A percentile compares a stretch with the other conserved stretches of the same genome.
Conservation (phyloP, 2,797 vertebrate genomes). For the Sebastolobus alascanus region DNA sequence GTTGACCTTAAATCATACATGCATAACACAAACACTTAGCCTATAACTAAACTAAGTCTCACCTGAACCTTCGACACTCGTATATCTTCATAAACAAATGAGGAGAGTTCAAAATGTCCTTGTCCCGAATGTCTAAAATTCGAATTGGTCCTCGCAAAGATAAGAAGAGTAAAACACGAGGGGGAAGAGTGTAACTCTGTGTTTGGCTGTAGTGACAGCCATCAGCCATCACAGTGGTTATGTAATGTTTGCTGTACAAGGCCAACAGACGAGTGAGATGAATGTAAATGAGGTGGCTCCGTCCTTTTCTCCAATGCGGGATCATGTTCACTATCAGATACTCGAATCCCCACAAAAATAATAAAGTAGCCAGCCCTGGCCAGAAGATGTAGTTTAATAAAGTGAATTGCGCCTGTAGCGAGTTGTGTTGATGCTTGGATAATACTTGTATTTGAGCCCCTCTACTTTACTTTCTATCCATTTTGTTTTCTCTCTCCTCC, state of each 20-base stretch:
- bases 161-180: not conserved
- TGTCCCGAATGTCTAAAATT: not conserved
- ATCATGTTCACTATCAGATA: constrained; percentile 14
- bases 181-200: not conserved
- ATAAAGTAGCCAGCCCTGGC: not conserved
- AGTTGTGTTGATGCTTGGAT: not conserved
- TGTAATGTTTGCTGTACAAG: constrained; percentile 67
- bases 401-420: not conserved
- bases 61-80: not conserved
- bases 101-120: not conserved
- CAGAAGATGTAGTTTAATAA: constrained; percentile 2
- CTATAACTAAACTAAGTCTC: not conserved
- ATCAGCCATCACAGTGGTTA: constrained; percentile 46
- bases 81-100: not conserved
- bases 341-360: not conserved
- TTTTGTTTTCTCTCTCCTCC: constrained; percentile 32
- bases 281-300: constrained; percentile 55
- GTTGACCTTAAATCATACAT: not conserved
- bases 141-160: constrained; percentile 3
- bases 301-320: constrained; percentile 10
- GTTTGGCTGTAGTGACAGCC: constrained; percentile 42
- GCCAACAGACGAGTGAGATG: constrained; percentile 50
- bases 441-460: constrained; percentile 12
- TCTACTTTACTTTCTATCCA: constrained; percentile 32
- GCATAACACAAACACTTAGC: not conserved